Evolutionary conservation across 2,888 invertebrate species (phyloP).

Genomic region (Drosophila prostipennis): DNA sequence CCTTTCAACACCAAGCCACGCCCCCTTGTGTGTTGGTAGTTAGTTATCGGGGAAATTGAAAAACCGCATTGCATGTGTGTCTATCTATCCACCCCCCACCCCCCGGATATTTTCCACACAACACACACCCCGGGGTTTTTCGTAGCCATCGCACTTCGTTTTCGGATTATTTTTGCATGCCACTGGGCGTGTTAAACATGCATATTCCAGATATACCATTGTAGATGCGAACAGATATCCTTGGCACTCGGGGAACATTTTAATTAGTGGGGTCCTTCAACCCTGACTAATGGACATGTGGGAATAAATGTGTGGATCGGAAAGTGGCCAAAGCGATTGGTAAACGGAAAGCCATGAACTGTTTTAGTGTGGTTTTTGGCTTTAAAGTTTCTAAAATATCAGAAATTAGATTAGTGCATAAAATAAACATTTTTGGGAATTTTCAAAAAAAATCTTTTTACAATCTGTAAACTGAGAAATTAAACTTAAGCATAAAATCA

Average conservation of each 20-base stretch:
- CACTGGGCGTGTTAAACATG: conserved; percentile 34
- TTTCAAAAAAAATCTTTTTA: neutral
- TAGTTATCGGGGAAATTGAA: conserved; percentile 49
- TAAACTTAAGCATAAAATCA: no score
- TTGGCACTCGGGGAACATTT: conserved; percentile 41
- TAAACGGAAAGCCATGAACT: conserved; percentile 15
- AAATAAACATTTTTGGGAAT: neutral
- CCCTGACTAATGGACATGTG: conserved; percentile 12
- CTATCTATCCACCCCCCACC: neutral
- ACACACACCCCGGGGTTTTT: neutral
- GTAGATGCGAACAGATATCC: conserved; percentile 41
- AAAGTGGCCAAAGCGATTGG: conserved; percentile 30
- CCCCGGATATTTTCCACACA: neutral
- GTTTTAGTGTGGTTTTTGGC: neutral
- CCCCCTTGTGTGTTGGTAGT: conserved; percentile 6
- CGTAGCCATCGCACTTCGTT: conserved; percentile 16
- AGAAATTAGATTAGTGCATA: no score
- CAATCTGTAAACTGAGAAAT: no score
- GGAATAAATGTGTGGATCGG: conserved; percentile 6
- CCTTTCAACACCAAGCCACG: neutral
- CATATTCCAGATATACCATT: conserved; percentile 36
- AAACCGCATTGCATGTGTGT: conserved; percentile 49
- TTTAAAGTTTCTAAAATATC: neutral
- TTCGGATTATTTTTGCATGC: conserved; percentile 42
- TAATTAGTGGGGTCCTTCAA: conserved; percentile 39